phyloP scores from a whole-genome alignment of 1,140 invertebrate genomes.

The Marisa cornuarietis region DNA sequence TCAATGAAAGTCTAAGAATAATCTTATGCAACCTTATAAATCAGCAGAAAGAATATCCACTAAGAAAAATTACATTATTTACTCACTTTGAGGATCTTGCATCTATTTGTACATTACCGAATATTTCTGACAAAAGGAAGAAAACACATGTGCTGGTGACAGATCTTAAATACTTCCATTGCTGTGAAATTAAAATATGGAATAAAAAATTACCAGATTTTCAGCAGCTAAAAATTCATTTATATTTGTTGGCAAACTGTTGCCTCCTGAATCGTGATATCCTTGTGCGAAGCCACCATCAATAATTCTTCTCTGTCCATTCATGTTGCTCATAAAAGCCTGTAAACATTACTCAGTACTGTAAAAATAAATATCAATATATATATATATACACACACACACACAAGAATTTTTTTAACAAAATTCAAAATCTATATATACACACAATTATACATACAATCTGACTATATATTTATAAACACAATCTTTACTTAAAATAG shows the following conservation, averaged over 20 bases:
- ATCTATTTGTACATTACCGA: neutral
- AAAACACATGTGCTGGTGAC: neutral
- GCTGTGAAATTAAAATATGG: neutral
- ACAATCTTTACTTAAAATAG: too few species aligned
- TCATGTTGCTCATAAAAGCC: conserved; percentile 24
- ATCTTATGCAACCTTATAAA: too few species aligned
- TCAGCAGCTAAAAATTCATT: conserved; percentile 42
- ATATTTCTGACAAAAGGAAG: neutral
- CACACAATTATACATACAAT: too few species aligned
- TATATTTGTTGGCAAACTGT: conserved; percentile 38
- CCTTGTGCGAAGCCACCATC: neutral
- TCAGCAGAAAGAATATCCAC: neutral
- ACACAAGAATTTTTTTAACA: too few species aligned
- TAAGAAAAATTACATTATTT: neutral
- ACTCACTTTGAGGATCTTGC: neutral
- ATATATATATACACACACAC: neutral
- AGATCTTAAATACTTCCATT: neutral
- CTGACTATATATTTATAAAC: too few species aligned
- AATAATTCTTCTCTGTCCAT: conserved; percentile 11
- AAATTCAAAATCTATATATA: too few species aligned
- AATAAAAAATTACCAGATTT: conserved; percentile 34
- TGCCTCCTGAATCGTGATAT: conserved; percentile 2
- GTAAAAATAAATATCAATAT: neutral
- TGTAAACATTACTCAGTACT: conserved; percentile 21
- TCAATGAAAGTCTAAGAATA: neutral